Conservation (phyloP, 2,113 vertebrate genomes). For the Egretta garzetta region DNA sequence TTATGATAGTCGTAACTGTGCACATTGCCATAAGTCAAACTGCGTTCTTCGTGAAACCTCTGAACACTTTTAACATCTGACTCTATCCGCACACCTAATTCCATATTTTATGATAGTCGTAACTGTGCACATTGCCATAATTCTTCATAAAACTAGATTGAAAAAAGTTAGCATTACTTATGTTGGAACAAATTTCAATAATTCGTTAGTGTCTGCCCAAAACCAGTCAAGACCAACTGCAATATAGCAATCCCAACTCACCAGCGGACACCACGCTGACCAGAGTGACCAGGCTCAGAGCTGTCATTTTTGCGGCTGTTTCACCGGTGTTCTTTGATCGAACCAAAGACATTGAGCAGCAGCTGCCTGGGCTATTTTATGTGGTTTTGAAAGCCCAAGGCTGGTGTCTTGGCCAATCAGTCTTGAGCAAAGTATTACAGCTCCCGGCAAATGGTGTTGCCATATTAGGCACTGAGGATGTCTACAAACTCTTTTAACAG, state of each 20-base stretch:
- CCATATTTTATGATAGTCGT: background rate
- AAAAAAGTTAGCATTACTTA: background rate
- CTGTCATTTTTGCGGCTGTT: constrained; percentile 46
- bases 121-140: background rate
- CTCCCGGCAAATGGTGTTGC: background rate
- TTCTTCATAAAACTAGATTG: background rate
- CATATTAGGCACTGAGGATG: background rate
- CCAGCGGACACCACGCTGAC: constrained; percentile 65
- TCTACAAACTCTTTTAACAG: background rate
- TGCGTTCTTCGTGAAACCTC: background rate
- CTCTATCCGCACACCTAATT: background rate
- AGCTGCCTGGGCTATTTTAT: constrained; percentile 21
- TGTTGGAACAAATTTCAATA: background rate
- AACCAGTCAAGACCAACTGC: background rate
- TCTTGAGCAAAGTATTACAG: background rate
- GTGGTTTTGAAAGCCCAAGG: background rate
- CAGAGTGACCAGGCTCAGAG: constrained; percentile 30
- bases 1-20: background rate
- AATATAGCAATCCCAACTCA: constrained; percentile 46
- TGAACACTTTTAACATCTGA: background rate
- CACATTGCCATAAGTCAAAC: background rate
- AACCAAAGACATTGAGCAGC: background rate
- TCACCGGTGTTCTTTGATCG: background rate
- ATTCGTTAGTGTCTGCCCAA: background rate
- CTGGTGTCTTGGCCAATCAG: background rate